These are phyloP conservation scores for Lepeophtheirus nordmannii DNA, from an alignment of 2,888 invertebrate genomes.

Conservation along the genomic window DNA sequence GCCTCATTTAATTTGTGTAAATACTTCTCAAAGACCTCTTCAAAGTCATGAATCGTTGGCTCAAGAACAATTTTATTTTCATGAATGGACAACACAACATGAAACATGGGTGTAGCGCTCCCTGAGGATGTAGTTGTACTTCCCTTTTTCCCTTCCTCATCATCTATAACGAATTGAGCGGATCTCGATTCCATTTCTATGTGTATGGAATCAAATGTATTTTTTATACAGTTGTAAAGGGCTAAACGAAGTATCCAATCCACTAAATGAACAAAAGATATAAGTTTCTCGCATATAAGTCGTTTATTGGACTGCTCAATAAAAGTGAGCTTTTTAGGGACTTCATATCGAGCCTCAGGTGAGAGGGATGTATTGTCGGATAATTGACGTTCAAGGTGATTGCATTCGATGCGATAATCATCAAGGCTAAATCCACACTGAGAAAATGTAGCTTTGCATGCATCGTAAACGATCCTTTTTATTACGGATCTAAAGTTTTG, in stretches of 20 bases:
- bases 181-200: not conserved
- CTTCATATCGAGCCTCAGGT: not conserved
- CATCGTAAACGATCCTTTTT: not conserved
- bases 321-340: constrained; percentile 14
- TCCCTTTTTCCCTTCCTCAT: not conserved
- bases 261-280: constrained; percentile 9
- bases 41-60: constrained; percentile 2
- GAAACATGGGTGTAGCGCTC: constrained; percentile 6
- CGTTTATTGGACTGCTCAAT: constrained; percentile 16
- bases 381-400: not conserved
- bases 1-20: constrained; percentile 12
- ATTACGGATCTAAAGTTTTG: constrained; percentile 1
- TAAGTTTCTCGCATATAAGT: constrained; percentile 3
- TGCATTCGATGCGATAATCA: constrained; percentile 9
- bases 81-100: not conserved
- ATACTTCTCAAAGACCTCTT: not conserved
- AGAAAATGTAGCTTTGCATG: constrained; percentile 16
- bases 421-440: constrained; percentile 3
- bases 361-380: not conserved
- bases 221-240: not conserved
- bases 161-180: not conserved
- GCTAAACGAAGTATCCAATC: constrained; percentile 14
- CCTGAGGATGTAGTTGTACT: not conserved
- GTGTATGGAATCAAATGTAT: constrained; percentile 9
- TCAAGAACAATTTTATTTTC: constrained; percentile 1